Percentiles rank a stretch among this genome's conserved stretches.
These are phyloP conservation scores for Sebastiscus tertius DNA, from an alignment of 2,797 vertebrate species.

Conservation along the genomic window DNA sequence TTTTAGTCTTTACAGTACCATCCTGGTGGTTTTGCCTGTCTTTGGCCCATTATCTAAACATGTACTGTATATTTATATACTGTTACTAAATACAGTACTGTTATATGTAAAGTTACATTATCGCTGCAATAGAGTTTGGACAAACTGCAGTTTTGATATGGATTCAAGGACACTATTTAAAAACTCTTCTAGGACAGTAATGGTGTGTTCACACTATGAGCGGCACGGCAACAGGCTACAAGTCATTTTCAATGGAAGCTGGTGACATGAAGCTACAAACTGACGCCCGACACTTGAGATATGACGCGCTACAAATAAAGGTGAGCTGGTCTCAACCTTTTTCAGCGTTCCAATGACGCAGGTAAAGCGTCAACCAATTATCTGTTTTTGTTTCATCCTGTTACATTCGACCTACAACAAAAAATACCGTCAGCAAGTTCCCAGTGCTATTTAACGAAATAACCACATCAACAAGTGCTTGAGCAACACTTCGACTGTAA, in stretches of 20 bases:
- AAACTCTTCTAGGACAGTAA: not conserved
- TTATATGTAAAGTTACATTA: not conserved
- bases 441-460: not conserved
- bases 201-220: not conserved
- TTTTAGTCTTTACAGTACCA: not conserved
- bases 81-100: not conserved
- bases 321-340: not conserved
- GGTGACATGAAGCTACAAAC: not conserved
- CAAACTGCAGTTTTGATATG: not conserved
- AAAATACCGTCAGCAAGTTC: not conserved
- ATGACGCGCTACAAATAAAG: not conserved
- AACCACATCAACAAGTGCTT: not conserved
- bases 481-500: too few species aligned
- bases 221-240: accelerated
- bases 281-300: not conserved
- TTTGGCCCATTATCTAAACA: not conserved
- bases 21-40: not conserved
- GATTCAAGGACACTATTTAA: not conserved
- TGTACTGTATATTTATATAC: not conserved
- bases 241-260: not conserved
- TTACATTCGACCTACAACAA: not conserved
- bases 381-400: not conserved
- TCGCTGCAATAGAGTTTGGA: not conserved
- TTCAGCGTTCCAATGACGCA: not conserved
- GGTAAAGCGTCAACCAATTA: not conserved